Evolutionary conservation across 1,140 invertebrate species (phyloP), one percentile per base, ranked within the genome.

Genomic region (Drosophila ficusphila): DNA sequence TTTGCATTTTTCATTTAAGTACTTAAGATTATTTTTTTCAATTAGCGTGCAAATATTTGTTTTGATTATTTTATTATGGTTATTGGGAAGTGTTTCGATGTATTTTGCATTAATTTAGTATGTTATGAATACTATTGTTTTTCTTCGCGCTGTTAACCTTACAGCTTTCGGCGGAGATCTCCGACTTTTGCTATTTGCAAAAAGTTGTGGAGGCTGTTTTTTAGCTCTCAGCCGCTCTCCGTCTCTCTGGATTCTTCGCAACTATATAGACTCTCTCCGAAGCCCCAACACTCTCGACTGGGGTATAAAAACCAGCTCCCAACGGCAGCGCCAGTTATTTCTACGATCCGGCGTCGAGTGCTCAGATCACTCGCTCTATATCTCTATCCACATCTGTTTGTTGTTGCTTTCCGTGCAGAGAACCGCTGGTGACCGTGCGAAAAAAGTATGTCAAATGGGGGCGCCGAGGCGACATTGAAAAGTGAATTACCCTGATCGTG

Each of bases 361-460:
- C 27, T 21, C 39, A 58, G 29, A 33, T 33, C 44, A 47, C 3
- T 21, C 16, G 58, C 2, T 19, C 41, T n/a, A 7, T 2, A 18
- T 9, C 7, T 44, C 14, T 31, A 8, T 29, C 39, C 9, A 21
- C 8, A 44, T 27, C 29, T 36, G 48, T 2, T 21, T 70, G 16
- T 48, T 25, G 29, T 67, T 21, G 25, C 16, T 36, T 31, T 12
- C 34, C 14, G 27, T 68, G 23, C 18, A n/a, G 48, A 70, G 44
- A 58, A 71, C 68, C 44, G 68, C 44, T 56, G 29, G 38, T 33
- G 53, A 42, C 60, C 44, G 42, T 60, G 52, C 65, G 11, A 44
- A 23, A 72, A 72, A 73, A 73, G 69, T 73, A 73, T 73, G 69
- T 62, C 69, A 73, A 36, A 21, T 7, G 36, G 65, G 62, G 46